A percentile compares a stretch with the other conserved stretches of the same genome.
Evolutionary conservation across 2,888 invertebrate genomes (phyloP).

Genomic region (Sarcophaga caerulescens): DNA sequence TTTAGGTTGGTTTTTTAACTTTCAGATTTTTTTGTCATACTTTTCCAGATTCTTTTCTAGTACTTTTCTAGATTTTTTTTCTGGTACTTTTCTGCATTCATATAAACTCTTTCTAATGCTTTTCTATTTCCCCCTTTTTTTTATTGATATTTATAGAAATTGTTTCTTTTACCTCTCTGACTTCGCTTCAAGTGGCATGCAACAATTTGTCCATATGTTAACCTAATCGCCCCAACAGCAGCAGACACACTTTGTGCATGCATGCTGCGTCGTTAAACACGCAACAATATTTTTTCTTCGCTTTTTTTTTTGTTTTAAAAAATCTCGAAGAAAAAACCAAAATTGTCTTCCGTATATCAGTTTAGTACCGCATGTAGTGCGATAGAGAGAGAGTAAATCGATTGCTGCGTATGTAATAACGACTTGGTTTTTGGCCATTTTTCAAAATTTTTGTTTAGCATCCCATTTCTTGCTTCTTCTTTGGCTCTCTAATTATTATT

Average conservation of each 20-base stretch:
- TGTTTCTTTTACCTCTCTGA: neutral
- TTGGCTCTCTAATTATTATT: slow-evolving; percentile 1
- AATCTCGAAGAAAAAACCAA: slow-evolving; percentile 7
- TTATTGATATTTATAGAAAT: neutral
- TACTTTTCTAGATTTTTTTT: too few relatives aligned
- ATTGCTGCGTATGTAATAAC: slow-evolving; percentile 11
- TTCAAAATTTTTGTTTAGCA: slow-evolving; percentile 7
- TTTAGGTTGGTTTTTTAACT: too few relatives aligned
- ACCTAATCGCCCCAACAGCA: neutral
- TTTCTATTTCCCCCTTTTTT: too few relatives aligned
- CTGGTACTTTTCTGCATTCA: too few relatives aligned
- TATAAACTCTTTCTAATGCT: too few relatives aligned
- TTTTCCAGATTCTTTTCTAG: too few relatives aligned
- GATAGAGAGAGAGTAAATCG: too few relatives aligned
- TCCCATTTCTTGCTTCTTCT: slow-evolving; percentile 24
- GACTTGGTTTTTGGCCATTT: slow-evolving; percentile 20
- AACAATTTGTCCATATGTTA: slow-evolving; percentile 45
- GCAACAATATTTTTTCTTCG: slow-evolving; percentile 6
- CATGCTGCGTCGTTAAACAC: slow-evolving; percentile 29
- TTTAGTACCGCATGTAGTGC: neutral
- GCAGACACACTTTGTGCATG: slow-evolving; percentile 58
- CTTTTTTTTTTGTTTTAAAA: slow-evolving; percentile 30
- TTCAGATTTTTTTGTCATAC: too few relatives aligned
- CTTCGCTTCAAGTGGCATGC: slow-evolving; percentile 19
- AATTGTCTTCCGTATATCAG: slow-evolving; percentile 64